Percentiles rank a stretch among this genome's conserved stretches.
phyloP scores from a whole-genome alignment of 2,888 invertebrate species.

The Brenthis ino region DNA sequence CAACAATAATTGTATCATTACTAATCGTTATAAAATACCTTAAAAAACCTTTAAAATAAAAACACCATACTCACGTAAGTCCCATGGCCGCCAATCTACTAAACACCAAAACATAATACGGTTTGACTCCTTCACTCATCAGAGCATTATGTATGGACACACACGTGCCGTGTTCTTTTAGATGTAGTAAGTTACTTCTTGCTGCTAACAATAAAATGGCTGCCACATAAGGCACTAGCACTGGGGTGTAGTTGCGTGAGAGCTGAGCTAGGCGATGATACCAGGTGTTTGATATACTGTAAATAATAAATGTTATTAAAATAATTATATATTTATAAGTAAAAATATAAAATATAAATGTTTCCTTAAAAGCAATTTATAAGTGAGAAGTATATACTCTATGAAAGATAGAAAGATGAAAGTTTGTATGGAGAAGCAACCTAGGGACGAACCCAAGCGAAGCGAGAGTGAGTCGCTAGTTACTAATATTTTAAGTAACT shows the following conservation, averaged over 20 bases:
- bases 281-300: slow-evolving; percentile 82
- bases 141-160: slow-evolving; percentile 81
- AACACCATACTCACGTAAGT: slow-evolving; percentile 67
- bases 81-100: slow-evolving; percentile 70
- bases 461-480: no score
- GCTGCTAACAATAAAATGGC: slow-evolving; percentile 85
- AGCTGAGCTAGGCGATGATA: slow-evolving; percentile 84
- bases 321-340: no score
- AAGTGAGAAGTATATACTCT: no score
- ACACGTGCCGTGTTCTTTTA: slow-evolving; percentile 54
- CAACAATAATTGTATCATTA: no score
- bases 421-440: no score
- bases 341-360: no score
- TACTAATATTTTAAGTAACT: no score
- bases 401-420: no score
- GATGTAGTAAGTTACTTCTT: slow-evolving; percentile 56
- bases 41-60: background rate
- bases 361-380: no score
- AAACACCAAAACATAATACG: slow-evolving; percentile 78
- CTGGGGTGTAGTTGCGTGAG: slow-evolving; percentile 84
- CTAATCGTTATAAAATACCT: no score
- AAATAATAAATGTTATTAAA: slow-evolving; percentile 40
- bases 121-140: slow-evolving; percentile 80
- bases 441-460: no score
- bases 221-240: slow-evolving; percentile 85